Conservation (phyloP, 2,113 vertebrate genomes). For the Eulemur macaco region DNA sequence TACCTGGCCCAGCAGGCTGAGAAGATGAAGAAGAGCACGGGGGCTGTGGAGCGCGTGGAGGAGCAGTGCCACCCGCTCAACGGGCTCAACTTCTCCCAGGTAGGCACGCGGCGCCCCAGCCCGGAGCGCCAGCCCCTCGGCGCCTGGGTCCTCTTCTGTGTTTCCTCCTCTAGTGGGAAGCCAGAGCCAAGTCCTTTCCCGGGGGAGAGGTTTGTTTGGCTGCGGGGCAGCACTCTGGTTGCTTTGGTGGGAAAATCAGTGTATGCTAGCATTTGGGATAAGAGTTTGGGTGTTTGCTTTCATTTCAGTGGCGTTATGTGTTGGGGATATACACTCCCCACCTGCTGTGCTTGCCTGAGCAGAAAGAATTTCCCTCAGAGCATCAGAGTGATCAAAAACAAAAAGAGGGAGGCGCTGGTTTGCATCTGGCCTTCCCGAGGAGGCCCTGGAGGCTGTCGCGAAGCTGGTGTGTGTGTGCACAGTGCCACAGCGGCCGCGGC, state of each 20-base stretch:
- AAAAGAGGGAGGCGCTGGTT: slow-evolving; percentile 11
- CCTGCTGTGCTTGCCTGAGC: slow-evolving; percentile 69
- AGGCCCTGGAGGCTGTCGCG: neutral
- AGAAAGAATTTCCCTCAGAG: slow-evolving; percentile 68
- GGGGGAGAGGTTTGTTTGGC: neutral
- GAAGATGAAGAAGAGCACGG: slow-evolving; percentile 92
- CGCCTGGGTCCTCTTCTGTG: neutral
- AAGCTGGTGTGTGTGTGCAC: neutral
- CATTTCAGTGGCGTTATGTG: slow-evolving; percentile 14
- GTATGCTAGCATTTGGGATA: neutral
- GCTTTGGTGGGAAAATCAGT: neutral
- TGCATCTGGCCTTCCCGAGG: neutral
- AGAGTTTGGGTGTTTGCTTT: slow-evolving; percentile 10
- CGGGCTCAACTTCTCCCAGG: slow-evolving; percentile 98
- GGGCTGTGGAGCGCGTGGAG: slow-evolving; percentile 96
- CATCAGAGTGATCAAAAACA: slow-evolving; percentile 56
- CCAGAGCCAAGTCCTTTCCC: neutral
- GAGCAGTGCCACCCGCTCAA: slow-evolving; percentile 98
- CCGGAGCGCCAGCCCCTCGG: neutral
- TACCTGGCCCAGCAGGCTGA: slow-evolving; percentile 97
- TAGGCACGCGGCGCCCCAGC: slow-evolving; percentile 60
- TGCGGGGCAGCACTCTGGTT: neutral
- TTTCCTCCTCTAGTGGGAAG: neutral
- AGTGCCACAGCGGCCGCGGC: too few species aligned
- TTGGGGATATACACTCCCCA: slow-evolving; percentile 28